Evolutionary conservation across 1,140 invertebrate genomes (phyloP).

Genomic region (Macrocentrus cingulum): DNA sequence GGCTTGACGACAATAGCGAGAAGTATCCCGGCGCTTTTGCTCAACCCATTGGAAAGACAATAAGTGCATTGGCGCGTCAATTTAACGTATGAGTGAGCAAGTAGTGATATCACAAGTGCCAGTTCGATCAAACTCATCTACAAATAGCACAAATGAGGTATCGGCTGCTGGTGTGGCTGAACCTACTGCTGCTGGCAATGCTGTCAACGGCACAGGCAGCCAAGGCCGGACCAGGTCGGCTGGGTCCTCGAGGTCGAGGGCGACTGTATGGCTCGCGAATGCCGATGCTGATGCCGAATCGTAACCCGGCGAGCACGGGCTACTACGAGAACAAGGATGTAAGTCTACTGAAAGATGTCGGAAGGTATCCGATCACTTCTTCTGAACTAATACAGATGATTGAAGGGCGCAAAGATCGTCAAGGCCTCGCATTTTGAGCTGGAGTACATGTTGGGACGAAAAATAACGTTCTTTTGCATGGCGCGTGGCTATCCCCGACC

Average conservation of each 20-base stretch:
- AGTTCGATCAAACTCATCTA: not conserved
- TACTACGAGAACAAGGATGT: constrained; percentile 78
- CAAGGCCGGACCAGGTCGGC: constrained; percentile 52
- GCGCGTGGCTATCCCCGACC: constrained; percentile 82
- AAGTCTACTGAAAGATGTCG: constrained; percentile 43
- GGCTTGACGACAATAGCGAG: constrained; percentile 37
- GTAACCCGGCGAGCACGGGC: constrained; percentile 65
- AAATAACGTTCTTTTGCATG: constrained; percentile 88
- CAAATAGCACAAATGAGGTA: constrained; percentile 44
- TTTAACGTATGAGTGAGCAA: not conserved
- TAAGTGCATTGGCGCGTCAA: not conserved
- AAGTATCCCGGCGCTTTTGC: not conserved
- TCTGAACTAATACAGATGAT: no score
- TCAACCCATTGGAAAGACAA: not conserved
- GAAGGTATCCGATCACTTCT: no score
- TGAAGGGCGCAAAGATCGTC: constrained; percentile 85
- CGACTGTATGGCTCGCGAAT: constrained; percentile 59
- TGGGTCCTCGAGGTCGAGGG: constrained; percentile 49
- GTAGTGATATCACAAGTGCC: not conserved
- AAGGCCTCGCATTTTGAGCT: constrained; percentile 89
- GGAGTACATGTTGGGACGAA: constrained; percentile 89
- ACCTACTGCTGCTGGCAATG: constrained; percentile 38
- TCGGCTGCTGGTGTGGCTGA: constrained; percentile 39
- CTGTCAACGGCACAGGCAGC: constrained; percentile 42
- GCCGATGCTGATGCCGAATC: constrained; percentile 67